Conservation (phyloP, 2,888 invertebrate species). For the Aquatica leii region DNA sequence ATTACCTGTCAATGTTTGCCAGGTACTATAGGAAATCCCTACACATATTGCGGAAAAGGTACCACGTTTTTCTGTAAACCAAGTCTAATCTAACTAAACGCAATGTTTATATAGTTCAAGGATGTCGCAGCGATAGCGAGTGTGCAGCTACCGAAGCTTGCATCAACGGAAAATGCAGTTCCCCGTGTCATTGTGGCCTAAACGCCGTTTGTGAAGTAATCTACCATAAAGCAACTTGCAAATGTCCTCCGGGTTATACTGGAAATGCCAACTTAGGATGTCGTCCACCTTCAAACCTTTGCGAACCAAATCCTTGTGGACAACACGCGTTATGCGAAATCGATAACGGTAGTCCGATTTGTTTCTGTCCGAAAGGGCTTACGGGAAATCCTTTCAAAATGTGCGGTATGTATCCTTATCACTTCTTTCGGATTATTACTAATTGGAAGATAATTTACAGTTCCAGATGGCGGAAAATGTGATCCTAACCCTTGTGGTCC, state of each 20-base stretch:
- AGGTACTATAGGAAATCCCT: conserved; percentile 81
- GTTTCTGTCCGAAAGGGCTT: conserved; percentile 87
- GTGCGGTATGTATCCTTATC: conserved; percentile 77
- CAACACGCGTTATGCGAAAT: conserved; percentile 83
- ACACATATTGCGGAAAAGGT: conserved; percentile 67
- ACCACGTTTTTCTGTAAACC: background rate
- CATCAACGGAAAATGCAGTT: conserved; percentile 76
- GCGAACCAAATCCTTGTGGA: conserved; percentile 89
- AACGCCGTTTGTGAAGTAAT: conserved; percentile 84
- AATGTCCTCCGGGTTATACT: conserved; percentile 81
- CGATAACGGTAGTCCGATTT: conserved; percentile 86
- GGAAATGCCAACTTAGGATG: conserved; percentile 81
- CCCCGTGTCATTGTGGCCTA: conserved; percentile 80
- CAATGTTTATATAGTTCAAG: conserved; percentile 64
- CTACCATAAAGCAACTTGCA: conserved; percentile 81
- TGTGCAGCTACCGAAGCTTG: conserved; percentile 80
- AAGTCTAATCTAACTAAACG: background rate
- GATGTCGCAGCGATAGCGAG: conserved; percentile 76
- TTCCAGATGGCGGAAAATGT: conserved; percentile 88
- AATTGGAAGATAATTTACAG: conserved; percentile 57
- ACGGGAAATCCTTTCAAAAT: conserved; percentile 91
- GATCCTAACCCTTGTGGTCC: conserved; percentile 84
- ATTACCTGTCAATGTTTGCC: conserved; percentile 78
- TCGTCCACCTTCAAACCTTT: conserved; percentile 78
- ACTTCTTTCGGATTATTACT: background rate